phyloP scores from a whole-genome alignment of 2,113 vertebrate species.

The Picathartes gymnocephalus region DNA sequence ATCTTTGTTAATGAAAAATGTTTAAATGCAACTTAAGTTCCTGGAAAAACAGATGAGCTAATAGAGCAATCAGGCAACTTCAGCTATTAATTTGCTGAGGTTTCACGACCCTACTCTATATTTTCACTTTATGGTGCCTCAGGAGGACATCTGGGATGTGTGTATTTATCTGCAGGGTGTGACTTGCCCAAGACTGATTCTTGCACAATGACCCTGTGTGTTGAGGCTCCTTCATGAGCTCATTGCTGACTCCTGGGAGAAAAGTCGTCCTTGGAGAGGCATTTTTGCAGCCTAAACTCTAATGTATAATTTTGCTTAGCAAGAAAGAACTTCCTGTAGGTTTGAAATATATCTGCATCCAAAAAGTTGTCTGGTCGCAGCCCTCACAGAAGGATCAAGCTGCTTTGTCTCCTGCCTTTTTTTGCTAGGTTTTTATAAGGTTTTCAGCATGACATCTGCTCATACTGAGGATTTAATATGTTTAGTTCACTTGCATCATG shows the following conservation, averaged over 20 bases:
- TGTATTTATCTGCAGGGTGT: neutral
- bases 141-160: neutral
- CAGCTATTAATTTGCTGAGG: neutral
- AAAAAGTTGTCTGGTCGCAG: neutral
- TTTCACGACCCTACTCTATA: neutral
- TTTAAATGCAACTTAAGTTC: neutral
- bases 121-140: neutral
- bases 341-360: neutral
- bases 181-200: neutral
- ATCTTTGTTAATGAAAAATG: neutral
- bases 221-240: neutral
- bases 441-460: neutral
- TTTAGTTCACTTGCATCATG: neutral
- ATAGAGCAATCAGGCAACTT: neutral
- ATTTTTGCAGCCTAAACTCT: neutral
- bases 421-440: neutral
- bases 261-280: accelerated
- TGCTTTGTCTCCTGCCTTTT: neutral
- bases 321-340: neutral
- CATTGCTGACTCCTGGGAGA: neutral
- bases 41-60: neutral
- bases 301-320: neutral
- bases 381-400: neutral
- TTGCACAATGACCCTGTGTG: neutral
- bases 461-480: neutral